Percentiles rank a stretch among this genome's conserved stretches.
Conservation (phyloP, 2,888 invertebrate genomes). For the Rhorus exstirpatorius region DNA sequence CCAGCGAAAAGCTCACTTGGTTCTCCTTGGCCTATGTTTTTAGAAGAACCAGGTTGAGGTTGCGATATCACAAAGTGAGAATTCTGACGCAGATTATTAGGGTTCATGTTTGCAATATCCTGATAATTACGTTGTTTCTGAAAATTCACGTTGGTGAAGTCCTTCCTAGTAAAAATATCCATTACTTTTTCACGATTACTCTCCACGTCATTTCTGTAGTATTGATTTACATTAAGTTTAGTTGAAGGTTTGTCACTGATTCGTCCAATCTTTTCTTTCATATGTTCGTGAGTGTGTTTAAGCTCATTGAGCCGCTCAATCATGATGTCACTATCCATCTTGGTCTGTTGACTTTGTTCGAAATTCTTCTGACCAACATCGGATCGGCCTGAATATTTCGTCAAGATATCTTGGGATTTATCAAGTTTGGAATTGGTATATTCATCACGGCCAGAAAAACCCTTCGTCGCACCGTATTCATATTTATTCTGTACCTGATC, state of each 20-base stretch:
- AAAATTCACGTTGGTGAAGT: conserved; percentile 9
- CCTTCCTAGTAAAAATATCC: background rate
- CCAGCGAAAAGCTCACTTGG: background rate
- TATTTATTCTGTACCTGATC: conserved; percentile 2
- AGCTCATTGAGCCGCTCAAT: background rate
- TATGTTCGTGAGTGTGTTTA: conserved; percentile 5
- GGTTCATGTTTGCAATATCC: background rate
- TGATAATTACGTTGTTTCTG: conserved; percentile 38
- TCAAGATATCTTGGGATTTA: background rate
- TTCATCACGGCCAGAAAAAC: background rate
- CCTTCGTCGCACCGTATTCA: conserved; percentile 1
- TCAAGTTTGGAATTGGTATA: background rate
- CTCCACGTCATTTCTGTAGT: conserved; percentile 7
- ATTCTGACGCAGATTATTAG: conserved; percentile 1
- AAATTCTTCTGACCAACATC: conserved; percentile 1
- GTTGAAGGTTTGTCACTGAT: conserved; percentile 8
- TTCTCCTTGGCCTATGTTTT: conserved; percentile 15
- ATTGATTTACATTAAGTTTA: conserved; percentile 24
- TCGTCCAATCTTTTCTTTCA: conserved; percentile 26
- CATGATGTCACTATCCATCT: background rate
- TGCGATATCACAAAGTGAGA: background rate
- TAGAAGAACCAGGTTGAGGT: conserved; percentile 12
- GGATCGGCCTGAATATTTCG: conserved; percentile 4
- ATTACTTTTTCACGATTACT: background rate
- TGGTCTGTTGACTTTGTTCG: background rate